Conservation (phyloP, 2,888 invertebrate species). For the Euplexia lucipara region DNA sequence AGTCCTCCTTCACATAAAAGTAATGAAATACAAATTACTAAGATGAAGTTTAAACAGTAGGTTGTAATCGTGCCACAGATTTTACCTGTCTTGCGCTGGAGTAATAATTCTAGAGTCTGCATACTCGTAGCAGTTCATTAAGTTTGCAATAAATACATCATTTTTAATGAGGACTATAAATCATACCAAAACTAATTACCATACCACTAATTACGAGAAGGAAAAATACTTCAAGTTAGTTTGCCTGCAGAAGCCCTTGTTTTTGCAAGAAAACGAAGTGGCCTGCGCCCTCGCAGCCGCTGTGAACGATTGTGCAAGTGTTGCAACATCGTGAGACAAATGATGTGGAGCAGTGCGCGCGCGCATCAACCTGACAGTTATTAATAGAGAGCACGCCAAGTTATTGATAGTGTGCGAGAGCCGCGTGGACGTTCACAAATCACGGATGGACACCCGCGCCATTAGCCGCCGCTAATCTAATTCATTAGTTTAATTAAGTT, state of each 20-base stretch:
- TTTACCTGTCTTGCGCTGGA: neutral
- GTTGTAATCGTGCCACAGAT: neutral
- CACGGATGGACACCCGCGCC: conserved; percentile 62
- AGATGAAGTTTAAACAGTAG: too few species aligned
- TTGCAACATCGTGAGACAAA: conserved; percentile 39
- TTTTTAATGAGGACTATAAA: conserved; percentile 25
- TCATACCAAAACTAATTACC: conserved; percentile 24
- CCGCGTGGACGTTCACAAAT: conserved; percentile 60
- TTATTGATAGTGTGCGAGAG: conserved; percentile 65
- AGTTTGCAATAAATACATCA: conserved; percentile 6
- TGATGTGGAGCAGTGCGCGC: conserved; percentile 30
- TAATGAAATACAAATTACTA: too few species aligned
- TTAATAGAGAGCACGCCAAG: conserved; percentile 68
- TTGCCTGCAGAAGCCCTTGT: conserved; percentile 6
- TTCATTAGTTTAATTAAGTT: conserved; percentile 81
- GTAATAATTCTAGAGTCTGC: neutral
- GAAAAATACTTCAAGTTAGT: conserved; percentile 8
- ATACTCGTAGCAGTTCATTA: neutral
- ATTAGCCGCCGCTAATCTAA: conserved; percentile 70
- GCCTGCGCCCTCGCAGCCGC: neutral
- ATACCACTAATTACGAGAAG: neutral
- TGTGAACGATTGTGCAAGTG: conserved; percentile 4
- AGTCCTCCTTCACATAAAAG: too few species aligned
- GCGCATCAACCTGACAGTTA: conserved; percentile 65
- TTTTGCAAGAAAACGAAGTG: conserved; percentile 15